Base-by-base conservation (phyloP, 2,113 vertebrate species). In the Panurus biarmicus region DNA sequence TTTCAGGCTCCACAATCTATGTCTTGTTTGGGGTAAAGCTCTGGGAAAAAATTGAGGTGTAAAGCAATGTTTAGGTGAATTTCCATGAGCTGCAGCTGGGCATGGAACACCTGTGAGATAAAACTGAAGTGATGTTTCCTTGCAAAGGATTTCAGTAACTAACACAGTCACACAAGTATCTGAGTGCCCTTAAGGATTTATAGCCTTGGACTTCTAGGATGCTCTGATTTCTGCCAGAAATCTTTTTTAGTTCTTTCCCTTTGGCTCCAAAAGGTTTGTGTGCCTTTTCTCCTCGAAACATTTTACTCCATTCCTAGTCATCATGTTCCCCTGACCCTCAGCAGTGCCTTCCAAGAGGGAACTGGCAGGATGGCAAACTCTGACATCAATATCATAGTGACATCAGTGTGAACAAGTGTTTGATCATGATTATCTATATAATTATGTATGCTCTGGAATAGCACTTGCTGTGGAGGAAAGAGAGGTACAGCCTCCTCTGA, bases 1-100 rank as follows among this genome's bases (percentile, higher is more conserved):
- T 60, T 67, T 74, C 53, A 53, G n/a, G 16, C 11, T 62, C 19
- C 44, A 50, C 5, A 44, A 28, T 67, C 26, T 29, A 4, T 28
- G 7, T 38, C 8, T n/a, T 50, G 7, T 38, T 28, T 87, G 31
- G 7, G 5, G 6, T 11, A 56, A 51, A 79, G 21, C 11, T 44
- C 40, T 71, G 14, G 19, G 28, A 5, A 58, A 54, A 40, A 51
- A 12, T 0, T 3, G 5, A 54, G 9, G 2, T 29, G 16, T 11
- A 45, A 89, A 35, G 11, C 10, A 51, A 11, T 9, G 4, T 9
- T 78, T n/a, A 38, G 12, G 12, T 65, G 38, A 85, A 44, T 75
- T 48, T 61, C 31, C 24, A 35, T 5, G 1, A 22, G 14, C 40
- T 40, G 40, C 40, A 40, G 40, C 6, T 2, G 5, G n/a, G 21